Conservation (phyloP, 2,113 vertebrate genomes). For the Bungarus multicinctus region DNA sequence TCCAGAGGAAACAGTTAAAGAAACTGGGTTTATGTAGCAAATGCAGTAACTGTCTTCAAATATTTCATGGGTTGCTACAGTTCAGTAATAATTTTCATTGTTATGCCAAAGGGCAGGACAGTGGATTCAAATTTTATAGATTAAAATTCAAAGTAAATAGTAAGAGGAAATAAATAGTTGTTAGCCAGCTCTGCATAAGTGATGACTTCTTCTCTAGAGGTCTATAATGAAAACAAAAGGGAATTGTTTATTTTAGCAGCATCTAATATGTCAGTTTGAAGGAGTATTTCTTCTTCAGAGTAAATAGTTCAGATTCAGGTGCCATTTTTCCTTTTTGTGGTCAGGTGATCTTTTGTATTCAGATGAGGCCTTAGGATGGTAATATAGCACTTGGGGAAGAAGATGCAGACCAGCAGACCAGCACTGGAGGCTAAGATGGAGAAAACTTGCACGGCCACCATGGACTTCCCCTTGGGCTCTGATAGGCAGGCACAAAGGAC, state of each 20-base stretch:
- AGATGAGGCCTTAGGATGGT: not conserved
- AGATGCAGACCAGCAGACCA: not conserved
- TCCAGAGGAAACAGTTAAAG: too few species aligned
- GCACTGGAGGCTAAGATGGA: not conserved
- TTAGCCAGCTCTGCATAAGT: too few species aligned
- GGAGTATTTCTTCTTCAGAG: not conserved
- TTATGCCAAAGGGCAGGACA: too few species aligned
- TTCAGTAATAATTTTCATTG: too few species aligned
- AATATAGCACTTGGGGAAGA: not conserved
- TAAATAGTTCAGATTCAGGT: not conserved
- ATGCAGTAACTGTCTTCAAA: too few species aligned
- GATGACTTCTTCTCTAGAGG: not conserved
- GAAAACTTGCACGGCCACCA: not conserved
- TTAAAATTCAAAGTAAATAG: too few species aligned
- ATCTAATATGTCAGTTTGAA: not conserved
- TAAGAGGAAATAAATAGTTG: too few species aligned
- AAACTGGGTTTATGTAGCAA: too few species aligned
- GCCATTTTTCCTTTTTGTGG: not conserved
- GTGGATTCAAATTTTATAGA: too few species aligned
- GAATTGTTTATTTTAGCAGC: not conserved
- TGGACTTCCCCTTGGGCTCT: not conserved
- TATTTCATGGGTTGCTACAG: too few species aligned
- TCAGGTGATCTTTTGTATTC: not conserved
- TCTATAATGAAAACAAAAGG: not conserved
- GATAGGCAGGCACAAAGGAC: not conserved